Base-by-base conservation (phyloP, 1,140 invertebrate species). In the Drosophila aff. region DNA sequence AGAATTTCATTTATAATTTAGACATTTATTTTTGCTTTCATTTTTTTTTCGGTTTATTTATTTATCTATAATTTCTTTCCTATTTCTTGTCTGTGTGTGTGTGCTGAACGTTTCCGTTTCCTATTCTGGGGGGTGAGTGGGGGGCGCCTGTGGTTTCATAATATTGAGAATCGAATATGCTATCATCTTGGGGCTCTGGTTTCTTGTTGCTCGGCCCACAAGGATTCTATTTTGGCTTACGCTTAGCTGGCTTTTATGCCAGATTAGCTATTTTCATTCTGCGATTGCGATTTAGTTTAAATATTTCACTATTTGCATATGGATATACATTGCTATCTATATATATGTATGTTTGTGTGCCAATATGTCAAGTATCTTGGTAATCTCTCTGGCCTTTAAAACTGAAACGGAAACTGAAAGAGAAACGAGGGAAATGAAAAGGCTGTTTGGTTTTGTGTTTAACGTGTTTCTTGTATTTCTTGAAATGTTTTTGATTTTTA, bases 11-110 rank as follows among this genome's bases (percentile, higher is more conserved):
- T 81, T 73, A 78, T 91, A 91, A 82, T 91, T 91, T 82, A 91
- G 82, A 91, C 86, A 91, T 91, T 91, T 91, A 91, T 91, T 90
- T 76, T 78, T 82, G 72, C 89, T 40, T 57, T 77, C 44, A 76
- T 87, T 76, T 47, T 49, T 10, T 66, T 53, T 18, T 65, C 38
- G 47, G 36, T 68, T 84, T 84, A 57, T 72, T 81, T 73, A 52
- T 62, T 59, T 66, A 63, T 76, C 23, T 82, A 55, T 66, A 38
- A 79, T 58, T 73, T 80, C 36, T 44, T 68, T 65, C 65, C 41
- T 65, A 69, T 68, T 78, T 67, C 60, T 75, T 83, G 44, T 40
- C 15, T 23, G 21, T 57, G 64, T 36, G 28, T 21, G 18, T 55
- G 64, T 53, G 60, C 40, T 61, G 75, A 73, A 66, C 63, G 76